A percentile compares a stretch with the other conserved stretches of the same genome.
Conservation (phyloP, 2,888 invertebrate genomes). For the Sarcophaga carnaria region DNA sequence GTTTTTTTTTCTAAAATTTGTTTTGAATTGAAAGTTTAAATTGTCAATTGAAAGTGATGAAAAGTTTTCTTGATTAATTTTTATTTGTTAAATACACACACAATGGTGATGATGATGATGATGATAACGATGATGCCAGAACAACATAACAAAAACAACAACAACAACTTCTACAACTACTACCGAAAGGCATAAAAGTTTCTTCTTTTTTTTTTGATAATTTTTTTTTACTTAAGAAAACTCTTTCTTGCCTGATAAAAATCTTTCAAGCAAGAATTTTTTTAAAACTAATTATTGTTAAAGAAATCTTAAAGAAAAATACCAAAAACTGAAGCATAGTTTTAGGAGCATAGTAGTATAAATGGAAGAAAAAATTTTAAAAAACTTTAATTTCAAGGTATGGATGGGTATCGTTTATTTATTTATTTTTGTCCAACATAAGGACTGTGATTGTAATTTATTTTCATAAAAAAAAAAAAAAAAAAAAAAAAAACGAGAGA, state of each 20-base stretch:
- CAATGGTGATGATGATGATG: neutral
- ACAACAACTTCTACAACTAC: neutral
- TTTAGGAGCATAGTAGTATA: neutral
- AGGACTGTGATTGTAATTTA: neutral
- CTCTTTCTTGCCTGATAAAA: neutral
- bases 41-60: slow-evolving; percentile 81
- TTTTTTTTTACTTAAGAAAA: neutral
- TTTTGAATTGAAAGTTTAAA: slow-evolving; percentile 78
- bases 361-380: neutral
- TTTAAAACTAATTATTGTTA: no score
- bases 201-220: neutral
- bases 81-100: slow-evolving; percentile 72
- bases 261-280: no score
- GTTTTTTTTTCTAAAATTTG: slow-evolving; percentile 71
- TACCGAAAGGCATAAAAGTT: slow-evolving; percentile 5
- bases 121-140: no score
- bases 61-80: slow-evolving; percentile 80
- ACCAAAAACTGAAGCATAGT: neutral
- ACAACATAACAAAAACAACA: slow-evolving; percentile 11
- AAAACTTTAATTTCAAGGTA: neutral
- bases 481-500: slow-evolving; percentile 32
- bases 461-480: slow-evolving; percentile 40
- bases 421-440: no score
- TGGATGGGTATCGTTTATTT: no score
- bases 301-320: neutral